These are phyloP conservation scores for Dryobates pubescens DNA, from an alignment of 2,797 vertebrate genomes.

Conservation along the genomic window DNA sequence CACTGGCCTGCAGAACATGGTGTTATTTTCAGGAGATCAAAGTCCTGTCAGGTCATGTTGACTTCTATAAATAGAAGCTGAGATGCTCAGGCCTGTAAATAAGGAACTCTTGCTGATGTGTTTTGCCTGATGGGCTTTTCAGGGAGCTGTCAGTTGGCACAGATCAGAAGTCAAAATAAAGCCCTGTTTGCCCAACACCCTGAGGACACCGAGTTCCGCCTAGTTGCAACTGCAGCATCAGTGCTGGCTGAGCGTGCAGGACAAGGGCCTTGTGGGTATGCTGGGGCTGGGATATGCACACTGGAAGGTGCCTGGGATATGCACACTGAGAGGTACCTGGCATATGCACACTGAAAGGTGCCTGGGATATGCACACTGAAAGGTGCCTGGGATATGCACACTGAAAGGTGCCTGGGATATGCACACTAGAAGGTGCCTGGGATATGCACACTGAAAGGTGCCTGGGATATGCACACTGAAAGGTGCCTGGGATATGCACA, in stretches of 20 bases:
- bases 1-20: not conserved
- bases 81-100: conserved; percentile 15
- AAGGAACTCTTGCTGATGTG: not conserved
- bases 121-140: conserved; percentile 3
- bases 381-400: not conserved
- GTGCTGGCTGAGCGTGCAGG: not conserved
- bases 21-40: conserved; percentile 47
- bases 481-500: not conserved
- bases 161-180: not conserved
- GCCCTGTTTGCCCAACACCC: not conserved
- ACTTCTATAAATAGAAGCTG: conserved; percentile 44
- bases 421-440: not conserved
- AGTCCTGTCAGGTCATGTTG: conserved; percentile 46
- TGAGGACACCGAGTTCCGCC: not conserved
- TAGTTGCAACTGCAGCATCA: not conserved
- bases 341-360: not conserved
- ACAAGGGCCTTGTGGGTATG: not conserved
- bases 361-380: not conserved
- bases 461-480: not conserved
- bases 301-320: not conserved
- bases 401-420: not conserved
- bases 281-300: not conserved
- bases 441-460: not conserved
- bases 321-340: not conserved
- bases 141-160: not conserved